Conservation (phyloP, 2,797 vertebrate genomes). For the Valencia hispanica region DNA sequence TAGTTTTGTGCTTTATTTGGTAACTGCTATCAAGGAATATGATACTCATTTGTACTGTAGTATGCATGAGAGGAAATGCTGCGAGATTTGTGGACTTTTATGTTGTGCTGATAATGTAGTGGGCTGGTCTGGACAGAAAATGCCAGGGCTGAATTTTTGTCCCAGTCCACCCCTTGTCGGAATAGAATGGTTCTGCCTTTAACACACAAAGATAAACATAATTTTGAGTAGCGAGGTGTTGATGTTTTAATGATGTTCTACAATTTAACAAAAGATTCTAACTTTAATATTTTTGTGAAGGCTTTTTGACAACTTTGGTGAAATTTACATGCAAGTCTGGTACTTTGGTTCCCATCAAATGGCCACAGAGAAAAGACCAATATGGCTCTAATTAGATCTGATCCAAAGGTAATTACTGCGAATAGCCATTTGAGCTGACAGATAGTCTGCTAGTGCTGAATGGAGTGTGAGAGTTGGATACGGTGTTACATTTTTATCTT, state of each 20-base stretch:
- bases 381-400: slow-evolving; percentile 13
- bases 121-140: too few relatives aligned
- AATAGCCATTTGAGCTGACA: slow-evolving; percentile 10
- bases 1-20: too few relatives aligned
- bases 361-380: slow-evolving; percentile 12
- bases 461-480: slow-evolving; percentile 14
- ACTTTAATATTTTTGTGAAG: background rate
- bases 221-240: background rate
- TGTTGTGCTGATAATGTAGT: too few relatives aligned
- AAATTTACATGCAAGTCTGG: background rate
- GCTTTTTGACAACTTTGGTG: slow-evolving; percentile 2
- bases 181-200: background rate
- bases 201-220: background rate
- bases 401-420: slow-evolving; percentile 16
- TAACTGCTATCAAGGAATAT: too few relatives aligned
- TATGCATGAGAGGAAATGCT: too few relatives aligned
- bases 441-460: background rate
- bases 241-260: background rate
- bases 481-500: slow-evolving; percentile 53
- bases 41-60: too few relatives aligned
- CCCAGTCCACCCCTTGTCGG: too few relatives aligned
- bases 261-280: background rate
- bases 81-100: too few relatives aligned
- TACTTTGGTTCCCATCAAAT: background rate
- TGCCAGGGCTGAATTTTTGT: too few relatives aligned